Conservation (phyloP, 2,888 invertebrate genomes). For the Cephus nigrinus region DNA sequence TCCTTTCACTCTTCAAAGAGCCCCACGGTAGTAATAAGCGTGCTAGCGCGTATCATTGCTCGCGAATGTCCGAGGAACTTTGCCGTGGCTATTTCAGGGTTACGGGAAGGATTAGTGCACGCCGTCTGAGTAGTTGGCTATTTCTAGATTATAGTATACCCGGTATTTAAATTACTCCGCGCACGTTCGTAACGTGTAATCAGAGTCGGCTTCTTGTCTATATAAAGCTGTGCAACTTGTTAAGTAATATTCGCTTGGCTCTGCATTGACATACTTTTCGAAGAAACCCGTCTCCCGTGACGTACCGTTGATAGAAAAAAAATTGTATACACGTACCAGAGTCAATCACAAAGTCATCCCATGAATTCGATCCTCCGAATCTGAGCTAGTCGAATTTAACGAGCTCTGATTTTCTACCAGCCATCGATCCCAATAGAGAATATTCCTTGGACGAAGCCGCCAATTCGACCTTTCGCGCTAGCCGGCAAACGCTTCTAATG, state of each 20-base stretch:
- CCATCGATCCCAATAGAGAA: neutral
- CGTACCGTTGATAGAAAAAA: neutral
- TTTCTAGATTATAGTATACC: neutral
- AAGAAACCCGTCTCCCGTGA: neutral
- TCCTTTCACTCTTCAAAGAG: conserved; percentile 2
- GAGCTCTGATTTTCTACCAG: neutral
- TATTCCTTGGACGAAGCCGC: neutral
- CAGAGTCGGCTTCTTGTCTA: neutral
- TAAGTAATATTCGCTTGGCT: neutral
- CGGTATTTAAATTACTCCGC: neutral
- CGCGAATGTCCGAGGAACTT: neutral
- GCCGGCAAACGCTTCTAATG: neutral
- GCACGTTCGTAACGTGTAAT: neutral
- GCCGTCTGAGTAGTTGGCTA: neutral
- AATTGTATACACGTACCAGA: neutral
- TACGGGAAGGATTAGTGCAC: neutral
- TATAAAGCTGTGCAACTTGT: neutral
- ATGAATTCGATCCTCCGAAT: neutral
- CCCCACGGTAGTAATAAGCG: neutral
- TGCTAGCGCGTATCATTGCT: neutral
- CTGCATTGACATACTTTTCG: neutral
- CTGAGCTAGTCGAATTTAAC: neutral
- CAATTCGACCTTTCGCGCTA: neutral
- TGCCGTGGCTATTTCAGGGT: neutral
- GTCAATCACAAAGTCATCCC: neutral